Percentiles rank a stretch among this genome's conserved stretches.
Conservation (phyloP, 2,113 vertebrate genomes). For the Cavia porcellus region DNA sequence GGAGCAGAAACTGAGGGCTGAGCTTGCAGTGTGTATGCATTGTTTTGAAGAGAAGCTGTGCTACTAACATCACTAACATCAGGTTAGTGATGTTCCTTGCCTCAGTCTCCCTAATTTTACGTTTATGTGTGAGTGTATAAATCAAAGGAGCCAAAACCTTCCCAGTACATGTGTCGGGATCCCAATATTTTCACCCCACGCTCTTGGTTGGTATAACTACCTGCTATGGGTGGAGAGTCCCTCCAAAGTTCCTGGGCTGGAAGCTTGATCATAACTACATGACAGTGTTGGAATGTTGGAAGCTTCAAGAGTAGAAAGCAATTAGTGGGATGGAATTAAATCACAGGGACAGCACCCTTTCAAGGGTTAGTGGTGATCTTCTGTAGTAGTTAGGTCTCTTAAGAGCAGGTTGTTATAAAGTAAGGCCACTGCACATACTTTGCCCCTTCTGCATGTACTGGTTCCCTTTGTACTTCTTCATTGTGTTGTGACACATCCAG, state of each 20-base stretch:
- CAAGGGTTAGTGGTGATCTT: not conserved
- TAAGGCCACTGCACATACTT: not conserved
- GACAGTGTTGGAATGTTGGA: not conserved
- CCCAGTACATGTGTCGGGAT: not conserved
- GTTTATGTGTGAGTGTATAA: not conserved
- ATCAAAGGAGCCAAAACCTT: not conserved
- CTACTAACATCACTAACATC: not conserved
- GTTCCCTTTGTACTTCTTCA: not conserved
- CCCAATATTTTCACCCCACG: not conserved
- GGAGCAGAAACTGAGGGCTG: not conserved
- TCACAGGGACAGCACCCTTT: too few relatives aligned
- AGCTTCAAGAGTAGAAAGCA: not conserved
- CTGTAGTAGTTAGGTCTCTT: not conserved
- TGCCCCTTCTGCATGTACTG: not conserved
- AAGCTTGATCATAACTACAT: not conserved
- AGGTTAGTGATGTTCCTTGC: not conserved
- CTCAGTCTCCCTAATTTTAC: not conserved
- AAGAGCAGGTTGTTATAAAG: not conserved
- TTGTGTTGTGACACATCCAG: not conserved
- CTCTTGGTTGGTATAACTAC: not conserved
- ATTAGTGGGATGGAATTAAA: not conserved
- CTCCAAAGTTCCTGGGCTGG: not conserved
- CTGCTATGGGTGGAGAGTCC: not conserved
- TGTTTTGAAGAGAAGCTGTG: not conserved
- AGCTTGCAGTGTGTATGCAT: not conserved